Base-by-base conservation (phyloP, 2,797 vertebrate species). In the Falco concolor region DNA sequence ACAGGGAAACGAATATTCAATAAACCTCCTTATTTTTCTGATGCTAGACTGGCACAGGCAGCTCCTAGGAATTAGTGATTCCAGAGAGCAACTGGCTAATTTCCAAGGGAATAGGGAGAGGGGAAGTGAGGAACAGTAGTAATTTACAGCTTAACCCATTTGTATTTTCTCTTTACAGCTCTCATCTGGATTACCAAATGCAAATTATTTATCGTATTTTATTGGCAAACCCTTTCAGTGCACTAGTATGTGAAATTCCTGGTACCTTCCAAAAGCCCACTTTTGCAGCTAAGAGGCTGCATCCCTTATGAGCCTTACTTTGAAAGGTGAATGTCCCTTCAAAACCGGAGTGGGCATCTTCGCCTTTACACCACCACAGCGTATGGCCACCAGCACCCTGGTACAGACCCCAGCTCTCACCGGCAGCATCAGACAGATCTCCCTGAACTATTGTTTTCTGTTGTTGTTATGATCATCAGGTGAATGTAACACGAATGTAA, bases 111-210 rank as follows among this genome's bases (percentile, higher is more conserved):
- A 82, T 23, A 42, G 45, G 23, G 72, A 95, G 92, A 90, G 45
- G 56, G 22, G 56, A 87, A 95, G 64, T 34, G 42, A 93, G 79
- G 57, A 89, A 78, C 61, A 76, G 76, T 76, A 61, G 76, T 83
- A 92, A 88, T 96, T 95, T 95, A 92, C 82, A 81, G 69, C 61
- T 81, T 87, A 93, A 61, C 22, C 84, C 65, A 13, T 93, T 96
- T 94, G 65, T 95, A 52, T 89, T 95, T 96, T 88, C 86, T 69
- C 75, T 93, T 92, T 96, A 92, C 68, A 93, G 82, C 75, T 92
- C 92, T 96, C 89, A 81, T 83, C 93, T 96, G 94, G 84, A 87
- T 89, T 91, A 89, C 91, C 61, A 68, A 87, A 96, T 85, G 84
- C 90, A 95, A 93, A 95, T 94, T 85, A 72, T 94, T 96, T 84